Conservation (phyloP, 2,113 vertebrate genomes). For the Shinisaurus crocodilurus region DNA sequence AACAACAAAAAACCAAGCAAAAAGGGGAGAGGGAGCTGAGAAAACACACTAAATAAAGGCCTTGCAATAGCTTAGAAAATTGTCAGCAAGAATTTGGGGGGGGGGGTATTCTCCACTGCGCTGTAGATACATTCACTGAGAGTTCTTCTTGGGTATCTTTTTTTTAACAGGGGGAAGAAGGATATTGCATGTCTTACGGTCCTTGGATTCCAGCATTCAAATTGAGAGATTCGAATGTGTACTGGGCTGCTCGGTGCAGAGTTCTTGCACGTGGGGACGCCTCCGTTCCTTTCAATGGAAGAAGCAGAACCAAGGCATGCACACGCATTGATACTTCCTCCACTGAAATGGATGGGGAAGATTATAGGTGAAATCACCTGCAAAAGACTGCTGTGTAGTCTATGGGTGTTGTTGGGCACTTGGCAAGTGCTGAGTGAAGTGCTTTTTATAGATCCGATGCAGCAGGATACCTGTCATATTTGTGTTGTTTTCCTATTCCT, state of each 20-base stretch:
- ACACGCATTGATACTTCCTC: too few species aligned
- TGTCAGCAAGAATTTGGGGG: too few species aligned
- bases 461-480: too few species aligned
- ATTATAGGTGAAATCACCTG: too few species aligned
- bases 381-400: too few species aligned
- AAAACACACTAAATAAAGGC: conserved; percentile 63
- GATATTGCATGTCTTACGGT: not conserved
- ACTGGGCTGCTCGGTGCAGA: not conserved
- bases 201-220: not conserved
- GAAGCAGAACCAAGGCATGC: not conserved
- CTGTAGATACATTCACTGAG: not conserved
- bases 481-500: too few species aligned
- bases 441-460: too few species aligned
- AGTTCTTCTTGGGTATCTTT: not conserved
- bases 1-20: not conserved
- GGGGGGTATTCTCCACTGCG: too few species aligned
- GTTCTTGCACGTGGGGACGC: not conserved
- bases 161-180: not conserved
- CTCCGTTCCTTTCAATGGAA: not conserved
- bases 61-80: not conserved
- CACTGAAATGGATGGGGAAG: too few species aligned
- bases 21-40: conserved; percentile 44
- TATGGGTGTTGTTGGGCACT: too few species aligned
- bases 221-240: too few species aligned
- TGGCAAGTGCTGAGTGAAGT: too few species aligned